Evolutionary conservation across 1,140 invertebrate genomes (phyloP).

Genomic region (Pantala flavescens): DNA sequence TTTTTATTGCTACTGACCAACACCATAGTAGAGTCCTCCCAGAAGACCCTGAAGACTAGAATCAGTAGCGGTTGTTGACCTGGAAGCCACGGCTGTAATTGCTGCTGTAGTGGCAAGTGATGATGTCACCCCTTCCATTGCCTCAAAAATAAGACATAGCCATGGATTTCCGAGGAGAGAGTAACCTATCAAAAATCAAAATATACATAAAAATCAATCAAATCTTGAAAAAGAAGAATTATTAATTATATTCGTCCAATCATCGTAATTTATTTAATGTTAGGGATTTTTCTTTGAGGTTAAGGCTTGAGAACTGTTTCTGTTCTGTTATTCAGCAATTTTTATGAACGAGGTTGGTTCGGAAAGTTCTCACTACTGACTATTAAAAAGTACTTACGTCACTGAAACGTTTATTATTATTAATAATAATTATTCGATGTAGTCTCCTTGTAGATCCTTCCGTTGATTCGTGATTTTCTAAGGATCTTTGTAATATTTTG

Average conservation of each 20-base stretch:
- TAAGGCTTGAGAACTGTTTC: too few species aligned
- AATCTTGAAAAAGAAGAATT: not conserved
- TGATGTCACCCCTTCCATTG: conserved; percentile 72
- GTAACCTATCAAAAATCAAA: conserved; percentile 47
- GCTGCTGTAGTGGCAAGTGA: conserved; percentile 71
- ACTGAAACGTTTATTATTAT: too few species aligned
- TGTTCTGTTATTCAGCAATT: too few species aligned
- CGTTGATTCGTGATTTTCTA: too few species aligned
- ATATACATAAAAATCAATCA: conserved; percentile 16
- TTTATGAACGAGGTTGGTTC: too few species aligned
- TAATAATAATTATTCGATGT: too few species aligned
- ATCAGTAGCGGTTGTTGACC: conserved; percentile 68
- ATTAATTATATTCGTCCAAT: not conserved
- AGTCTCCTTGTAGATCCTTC: too few species aligned
- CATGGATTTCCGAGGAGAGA: conserved; percentile 72
- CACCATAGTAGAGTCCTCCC: conserved; percentile 69
- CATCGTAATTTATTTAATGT: not conserved
- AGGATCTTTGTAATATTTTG: too few species aligned
- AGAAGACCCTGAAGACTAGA: conserved; percentile 72
- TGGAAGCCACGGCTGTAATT: conserved; percentile 66
- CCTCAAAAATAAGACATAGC: conserved; percentile 70
- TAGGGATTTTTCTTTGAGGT: too few species aligned
- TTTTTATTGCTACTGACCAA: conserved; percentile 43
- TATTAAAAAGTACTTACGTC: too few species aligned
- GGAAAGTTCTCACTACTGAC: too few species aligned